Evolutionary conservation across 2,888 invertebrate genomes (phyloP).

Genomic region (Polylopha cassiicola): DNA sequence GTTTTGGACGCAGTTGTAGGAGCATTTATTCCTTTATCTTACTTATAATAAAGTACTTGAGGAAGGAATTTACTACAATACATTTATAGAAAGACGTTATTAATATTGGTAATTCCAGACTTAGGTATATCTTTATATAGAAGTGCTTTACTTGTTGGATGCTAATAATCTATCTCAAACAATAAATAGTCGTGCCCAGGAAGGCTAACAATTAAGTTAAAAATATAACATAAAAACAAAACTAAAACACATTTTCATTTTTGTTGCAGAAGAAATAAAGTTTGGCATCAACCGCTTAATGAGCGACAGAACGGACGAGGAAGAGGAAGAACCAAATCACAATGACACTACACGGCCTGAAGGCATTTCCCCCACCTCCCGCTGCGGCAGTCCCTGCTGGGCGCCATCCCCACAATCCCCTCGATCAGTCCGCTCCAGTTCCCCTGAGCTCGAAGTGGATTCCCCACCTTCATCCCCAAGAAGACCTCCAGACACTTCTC

Average conservation of each 20-base stretch:
- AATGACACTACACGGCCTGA: constrained; percentile 53
- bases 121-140: too few relatives aligned
- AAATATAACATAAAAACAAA: too few relatives aligned
- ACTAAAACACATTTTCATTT: constrained; percentile 27
- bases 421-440: constrained; percentile 75
- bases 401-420: constrained; percentile 69
- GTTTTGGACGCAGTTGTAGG: too few relatives aligned
- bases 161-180: too few relatives aligned
- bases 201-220: too few relatives aligned
- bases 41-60: too few relatives aligned
- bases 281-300: constrained; percentile 90
- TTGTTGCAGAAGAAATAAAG: constrained; percentile 86
- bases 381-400: constrained; percentile 75
- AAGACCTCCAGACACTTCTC: constrained; percentile 68
- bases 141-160: too few relatives aligned
- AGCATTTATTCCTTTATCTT: too few relatives aligned
- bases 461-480: constrained; percentile 81
- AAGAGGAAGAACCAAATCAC: constrained; percentile 72
- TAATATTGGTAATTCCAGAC: too few relatives aligned
- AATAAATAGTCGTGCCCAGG: too few relatives aligned
- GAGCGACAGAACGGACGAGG: constrained; percentile 80
- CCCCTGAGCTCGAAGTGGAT: constrained; percentile 86
- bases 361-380: constrained; percentile 65
- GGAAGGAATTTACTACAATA: too few relatives aligned
- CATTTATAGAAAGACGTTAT: too few relatives aligned